phyloP scores from a whole-genome alignment of 2,797 vertebrate species.

The Scleropages formosus region DNA sequence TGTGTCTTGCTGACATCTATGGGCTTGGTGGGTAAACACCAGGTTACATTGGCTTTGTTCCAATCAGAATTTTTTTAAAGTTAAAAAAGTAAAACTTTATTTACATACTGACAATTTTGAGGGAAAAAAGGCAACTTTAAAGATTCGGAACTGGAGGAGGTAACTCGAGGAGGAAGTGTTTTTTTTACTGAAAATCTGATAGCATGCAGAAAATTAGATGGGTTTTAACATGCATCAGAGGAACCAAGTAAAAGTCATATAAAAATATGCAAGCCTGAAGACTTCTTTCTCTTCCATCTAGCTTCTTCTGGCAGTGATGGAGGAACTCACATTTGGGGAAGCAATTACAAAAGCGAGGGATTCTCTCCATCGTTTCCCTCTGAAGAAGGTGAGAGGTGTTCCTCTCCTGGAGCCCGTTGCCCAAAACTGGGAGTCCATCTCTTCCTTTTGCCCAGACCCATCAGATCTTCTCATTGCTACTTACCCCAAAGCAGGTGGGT shows the following conservation, averaged over 20 bases:
- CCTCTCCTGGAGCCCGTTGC: constrained; percentile 15
- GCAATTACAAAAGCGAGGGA: constrained; percentile 6
- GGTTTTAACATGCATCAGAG: not conserved
- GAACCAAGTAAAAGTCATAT: too few relatives aligned
- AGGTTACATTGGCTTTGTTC: too few relatives aligned
- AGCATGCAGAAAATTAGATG: not conserved
- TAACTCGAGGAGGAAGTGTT: too few relatives aligned
- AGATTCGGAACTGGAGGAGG: too few relatives aligned
- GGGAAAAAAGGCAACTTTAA: too few relatives aligned
- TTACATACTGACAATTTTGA: too few relatives aligned
- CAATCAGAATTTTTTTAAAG: too few relatives aligned
- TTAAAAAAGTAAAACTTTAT: too few relatives aligned
- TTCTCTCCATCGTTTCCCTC: constrained; percentile 1
- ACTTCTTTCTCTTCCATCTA: not conserved
- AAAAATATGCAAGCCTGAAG: not conserved
- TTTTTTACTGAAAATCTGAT: too few relatives aligned
- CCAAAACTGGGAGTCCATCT: constrained; percentile 52
- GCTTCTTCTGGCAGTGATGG: constrained; percentile 8
- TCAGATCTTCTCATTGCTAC: constrained; percentile 78
- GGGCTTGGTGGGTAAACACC: too few relatives aligned
- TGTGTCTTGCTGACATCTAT: too few relatives aligned
- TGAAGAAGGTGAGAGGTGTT: constrained; percentile 23
- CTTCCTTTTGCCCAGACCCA: constrained; percentile 68
- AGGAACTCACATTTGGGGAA: constrained; percentile 4
- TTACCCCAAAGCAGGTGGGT: constrained; percentile 82